Percentiles rank a stretch among this genome's conserved stretches.
These are phyloP conservation scores for Myiopsitta monachus DNA, from an alignment of 2,113 vertebrate species.

Conservation along the genomic window DNA sequence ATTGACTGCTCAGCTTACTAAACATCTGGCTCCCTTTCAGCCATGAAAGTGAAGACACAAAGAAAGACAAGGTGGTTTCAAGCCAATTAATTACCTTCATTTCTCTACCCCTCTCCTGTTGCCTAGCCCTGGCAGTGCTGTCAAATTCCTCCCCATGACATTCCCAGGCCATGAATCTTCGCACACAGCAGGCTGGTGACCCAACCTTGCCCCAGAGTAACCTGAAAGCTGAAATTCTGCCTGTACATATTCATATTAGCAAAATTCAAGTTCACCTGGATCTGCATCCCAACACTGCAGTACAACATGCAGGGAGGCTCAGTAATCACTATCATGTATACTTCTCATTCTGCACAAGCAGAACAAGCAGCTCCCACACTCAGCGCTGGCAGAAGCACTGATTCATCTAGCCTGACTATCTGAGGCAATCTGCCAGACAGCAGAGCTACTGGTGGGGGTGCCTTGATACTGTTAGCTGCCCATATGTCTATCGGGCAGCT, in stretches of 20 bases:
- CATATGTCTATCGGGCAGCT: slow-evolving; percentile 35
- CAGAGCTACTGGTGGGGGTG: slow-evolving; percentile 38
- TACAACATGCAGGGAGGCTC: rapidly evolving
- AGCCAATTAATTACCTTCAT: neutral
- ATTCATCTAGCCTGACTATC: slow-evolving; percentile 8
- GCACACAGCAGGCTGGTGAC: neutral
- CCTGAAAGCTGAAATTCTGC: neutral
- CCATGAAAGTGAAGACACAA: neutral
- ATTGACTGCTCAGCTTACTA: neutral
- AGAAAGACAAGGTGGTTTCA: neutral
- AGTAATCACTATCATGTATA: rapidly evolving
- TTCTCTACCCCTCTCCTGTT: neutral
- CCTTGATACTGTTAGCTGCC: slow-evolving; percentile 34
- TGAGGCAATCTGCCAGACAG: slow-evolving; percentile 43
- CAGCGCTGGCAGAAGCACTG: neutral
- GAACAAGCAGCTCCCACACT: neutral
- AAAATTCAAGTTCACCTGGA: neutral
- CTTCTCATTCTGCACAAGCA: neutral
- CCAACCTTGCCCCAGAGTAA: neutral
- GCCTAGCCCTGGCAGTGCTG: rapidly evolving
- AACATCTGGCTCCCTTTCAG: neutral
- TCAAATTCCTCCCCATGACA: neutral
- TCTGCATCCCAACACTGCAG: neutral
- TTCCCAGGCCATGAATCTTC: neutral
- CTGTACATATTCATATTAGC: neutral